Conservation (phyloP, 2,888 invertebrate genomes). For the Parascotia fuliginaria region DNA sequence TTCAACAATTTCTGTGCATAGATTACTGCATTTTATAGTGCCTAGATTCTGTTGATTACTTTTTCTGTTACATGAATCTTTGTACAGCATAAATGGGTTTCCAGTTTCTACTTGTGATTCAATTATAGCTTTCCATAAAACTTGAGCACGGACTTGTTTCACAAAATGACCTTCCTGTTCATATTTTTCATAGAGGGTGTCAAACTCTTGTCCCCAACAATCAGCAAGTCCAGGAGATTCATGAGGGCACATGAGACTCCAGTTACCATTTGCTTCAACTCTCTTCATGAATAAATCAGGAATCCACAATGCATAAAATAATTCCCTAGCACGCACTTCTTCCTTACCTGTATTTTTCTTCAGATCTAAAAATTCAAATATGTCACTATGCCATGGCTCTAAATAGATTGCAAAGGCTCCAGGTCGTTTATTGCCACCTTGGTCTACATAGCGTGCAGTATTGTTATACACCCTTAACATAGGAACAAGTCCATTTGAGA, state of each 20-base stretch:
- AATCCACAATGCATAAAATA: slow-evolving; percentile 99
- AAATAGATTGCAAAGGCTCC: slow-evolving; percentile 99
- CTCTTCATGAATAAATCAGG: slow-evolving; percentile 99
- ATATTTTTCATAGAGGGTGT: slow-evolving; percentile 93
- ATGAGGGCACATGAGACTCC: slow-evolving; percentile 99
- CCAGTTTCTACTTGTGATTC: slow-evolving; percentile 99
- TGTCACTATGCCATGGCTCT: slow-evolving; percentile 99
- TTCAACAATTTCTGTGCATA: slow-evolving; percentile 99
- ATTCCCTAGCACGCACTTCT: slow-evolving; percentile 96
- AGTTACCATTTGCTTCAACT: slow-evolving; percentile 92
- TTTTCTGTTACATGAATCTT: slow-evolving; percentile 98
- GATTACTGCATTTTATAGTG: slow-evolving; percentile 98
- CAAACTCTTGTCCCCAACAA: slow-evolving; percentile 98
- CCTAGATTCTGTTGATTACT: slow-evolving; percentile 99
- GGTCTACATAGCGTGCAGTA: slow-evolving; percentile 98
- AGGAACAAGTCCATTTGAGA: slow-evolving; percentile 97
- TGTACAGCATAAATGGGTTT: slow-evolving; percentile 98
- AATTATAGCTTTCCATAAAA: slow-evolving; percentile 97
- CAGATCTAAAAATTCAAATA: slow-evolving; percentile 97
- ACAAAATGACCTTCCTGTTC: slow-evolving; percentile 91
- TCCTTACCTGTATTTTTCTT: slow-evolving; percentile 98
- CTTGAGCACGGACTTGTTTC: slow-evolving; percentile 91
- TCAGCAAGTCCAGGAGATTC: slow-evolving; percentile 96
- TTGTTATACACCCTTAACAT: slow-evolving; percentile 98
- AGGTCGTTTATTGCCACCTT: slow-evolving; percentile 98